phyloP scores from a whole-genome alignment of 2,113 vertebrate species.

The Etia nguti region DNA sequence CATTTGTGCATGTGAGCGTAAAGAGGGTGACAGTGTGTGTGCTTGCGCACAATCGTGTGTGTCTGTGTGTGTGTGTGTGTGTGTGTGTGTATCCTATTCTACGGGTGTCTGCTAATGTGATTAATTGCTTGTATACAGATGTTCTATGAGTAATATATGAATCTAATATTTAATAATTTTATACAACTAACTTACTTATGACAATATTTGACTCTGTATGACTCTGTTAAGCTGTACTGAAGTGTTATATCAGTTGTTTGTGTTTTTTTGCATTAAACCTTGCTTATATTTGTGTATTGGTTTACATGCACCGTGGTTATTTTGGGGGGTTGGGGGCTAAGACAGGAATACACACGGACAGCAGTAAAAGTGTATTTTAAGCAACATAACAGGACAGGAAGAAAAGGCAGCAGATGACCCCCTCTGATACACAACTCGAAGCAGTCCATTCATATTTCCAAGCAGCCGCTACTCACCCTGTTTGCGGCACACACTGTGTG shows the following conservation, averaged over 20 bases:
- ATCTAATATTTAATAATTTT: slow-evolving; percentile 85
- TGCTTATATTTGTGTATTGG: slow-evolving; percentile 64
- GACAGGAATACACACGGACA: slow-evolving; percentile 27
- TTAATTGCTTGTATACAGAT: slow-evolving; percentile 76
- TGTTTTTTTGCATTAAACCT: slow-evolving; percentile 75
- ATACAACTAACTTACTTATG: slow-evolving; percentile 81
- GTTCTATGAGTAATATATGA: slow-evolving; percentile 83
- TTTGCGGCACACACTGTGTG: slow-evolving; percentile 37
- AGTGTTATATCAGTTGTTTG: slow-evolving; percentile 71
- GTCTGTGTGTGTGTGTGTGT: not conserved
- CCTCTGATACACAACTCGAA: slow-evolving; percentile 27
- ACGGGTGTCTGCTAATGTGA: slow-evolving; percentile 78
- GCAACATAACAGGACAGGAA: slow-evolving; percentile 34
- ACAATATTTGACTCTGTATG: slow-evolving; percentile 73
- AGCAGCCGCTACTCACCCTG: slow-evolving; percentile 28
- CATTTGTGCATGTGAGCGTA: not conserved
- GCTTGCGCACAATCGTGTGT: not conserved
- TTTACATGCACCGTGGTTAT: slow-evolving; percentile 38
- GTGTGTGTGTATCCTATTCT: slow-evolving; percentile 50
- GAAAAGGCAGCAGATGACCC: slow-evolving; percentile 40
- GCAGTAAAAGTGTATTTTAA: slow-evolving; percentile 33
- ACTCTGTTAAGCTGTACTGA: slow-evolving; percentile 62
- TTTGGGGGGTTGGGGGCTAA: slow-evolving; percentile 9
- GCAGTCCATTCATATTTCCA: slow-evolving; percentile 22
- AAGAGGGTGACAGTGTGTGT: not conserved